Base-by-base conservation (phyloP, 2,113 vertebrate species). In the Chamaetylas fuelleborni region DNA sequence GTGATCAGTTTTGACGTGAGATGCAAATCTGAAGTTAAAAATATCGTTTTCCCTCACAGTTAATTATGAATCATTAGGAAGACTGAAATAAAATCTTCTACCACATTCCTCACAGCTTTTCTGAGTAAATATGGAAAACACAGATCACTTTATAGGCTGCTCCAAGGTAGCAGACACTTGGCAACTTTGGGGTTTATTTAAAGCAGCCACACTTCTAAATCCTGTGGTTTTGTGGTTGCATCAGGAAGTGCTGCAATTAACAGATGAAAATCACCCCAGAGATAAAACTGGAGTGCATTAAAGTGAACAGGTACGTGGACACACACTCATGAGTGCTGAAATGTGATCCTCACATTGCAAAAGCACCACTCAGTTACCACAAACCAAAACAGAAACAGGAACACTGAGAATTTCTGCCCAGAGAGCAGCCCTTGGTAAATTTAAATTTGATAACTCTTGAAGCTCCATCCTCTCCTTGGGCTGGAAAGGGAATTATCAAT, bases 21-120 rank as follows among this genome's bases (percentile, higher is more conserved):
- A 67, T 26, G 86, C 40, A 91, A 81, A 95, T 86, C 81, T 42
- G 57, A 67, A 56, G 54, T 67, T 84, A 94, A 92, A 92, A 92
- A 83, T 92, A 91, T 15, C 31, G 0, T 86, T 95, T 95, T 92
- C 58, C 73, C 34, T 48, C 69, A 2, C 78, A 86, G 83, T 88
- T 92, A 85, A 96, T 97, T 87, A 91, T 79, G 91, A 95, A 92
- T 87, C 94, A 95, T 95, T 92, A 88, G 69, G 53, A 82, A 83
- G 94, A 91, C 47, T 66, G 83, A 84, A 96, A 89, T 90, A 93
- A 95, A 76, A 62, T 70, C 47, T 81, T 61, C 51, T 48, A 34
- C 14, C 15, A 14, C 23, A 20, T 84, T 79, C 65, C 34, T 91
- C 22, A 20, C 11, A 74, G 60, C 29, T 84, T 91, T 84, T 36